phyloP scores from a whole-genome alignment of 2,888 invertebrate species.

The Dorcus parallelipipedus region DNA sequence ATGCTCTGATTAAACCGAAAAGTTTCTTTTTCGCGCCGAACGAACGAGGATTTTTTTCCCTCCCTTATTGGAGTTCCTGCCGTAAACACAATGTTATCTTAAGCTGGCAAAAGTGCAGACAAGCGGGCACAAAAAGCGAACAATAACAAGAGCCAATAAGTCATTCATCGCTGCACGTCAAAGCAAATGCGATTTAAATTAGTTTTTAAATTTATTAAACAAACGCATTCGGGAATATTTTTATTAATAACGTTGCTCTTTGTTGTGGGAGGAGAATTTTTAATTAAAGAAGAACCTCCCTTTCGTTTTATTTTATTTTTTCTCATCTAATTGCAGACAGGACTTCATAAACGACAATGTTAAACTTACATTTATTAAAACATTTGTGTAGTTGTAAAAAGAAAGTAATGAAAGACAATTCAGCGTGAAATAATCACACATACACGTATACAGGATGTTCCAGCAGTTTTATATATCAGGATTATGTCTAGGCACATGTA shows the following conservation, averaged over 20 bases:
- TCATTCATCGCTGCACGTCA: conserved; percentile 33
- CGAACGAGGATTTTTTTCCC: neutral
- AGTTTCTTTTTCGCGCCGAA: too few species aligned
- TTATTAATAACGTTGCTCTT: conserved; percentile 21
- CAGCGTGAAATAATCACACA: too few species aligned
- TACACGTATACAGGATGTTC: too few species aligned
- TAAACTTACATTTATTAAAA: too few species aligned
- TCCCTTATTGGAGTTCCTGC: neutral
- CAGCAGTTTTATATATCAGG: too few species aligned
- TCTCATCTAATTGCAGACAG: too few species aligned
- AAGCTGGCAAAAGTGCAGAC: conserved; percentile 11
- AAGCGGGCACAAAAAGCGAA: conserved; percentile 19
- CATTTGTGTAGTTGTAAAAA: too few species aligned
- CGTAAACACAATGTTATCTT: conserved; percentile 14
- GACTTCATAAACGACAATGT: too few species aligned
- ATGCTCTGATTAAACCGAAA: too few species aligned
- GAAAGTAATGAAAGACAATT: too few species aligned
- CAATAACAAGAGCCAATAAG: conserved; percentile 34
- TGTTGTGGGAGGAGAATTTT: conserved; percentile 4
- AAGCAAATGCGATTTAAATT: conserved; percentile 37
- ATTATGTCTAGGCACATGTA: too few species aligned
- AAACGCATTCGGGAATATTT: conserved; percentile 31
- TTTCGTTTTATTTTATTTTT: neutral
- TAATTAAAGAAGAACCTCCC: conserved; percentile 8
- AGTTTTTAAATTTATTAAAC: conserved; percentile 31